Evolutionary conservation across 2,113 vertebrate genomes (phyloP).

Genomic region (Varanus salvator): DNA sequence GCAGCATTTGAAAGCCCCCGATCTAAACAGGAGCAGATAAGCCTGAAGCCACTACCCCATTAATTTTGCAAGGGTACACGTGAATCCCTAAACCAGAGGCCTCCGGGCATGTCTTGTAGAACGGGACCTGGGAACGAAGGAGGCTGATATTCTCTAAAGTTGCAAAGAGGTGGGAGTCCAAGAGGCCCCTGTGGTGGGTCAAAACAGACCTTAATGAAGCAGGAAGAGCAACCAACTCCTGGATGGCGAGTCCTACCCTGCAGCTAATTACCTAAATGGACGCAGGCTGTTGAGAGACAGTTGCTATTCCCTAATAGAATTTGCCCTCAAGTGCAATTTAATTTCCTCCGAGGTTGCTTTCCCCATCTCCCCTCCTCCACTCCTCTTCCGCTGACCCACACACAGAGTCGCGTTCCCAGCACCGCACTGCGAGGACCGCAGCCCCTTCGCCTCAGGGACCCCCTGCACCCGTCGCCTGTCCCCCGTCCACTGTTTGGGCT

Average conservation of each 20-base stretch:
- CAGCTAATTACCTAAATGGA: conserved; percentile 96
- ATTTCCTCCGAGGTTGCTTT: conserved; percentile 86
- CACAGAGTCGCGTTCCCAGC: conserved; percentile 65
- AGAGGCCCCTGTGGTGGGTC: background rate
- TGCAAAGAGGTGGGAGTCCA: background rate
- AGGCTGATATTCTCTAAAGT: background rate
- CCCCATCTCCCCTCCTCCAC: conserved; percentile 68
- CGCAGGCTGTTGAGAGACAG: conserved; percentile 86
- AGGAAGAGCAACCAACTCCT: background rate
- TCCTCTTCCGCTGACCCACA: conserved; percentile 59
- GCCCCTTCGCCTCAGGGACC: conserved; percentile 46
- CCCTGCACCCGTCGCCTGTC: background rate
- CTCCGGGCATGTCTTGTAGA: too few species aligned
- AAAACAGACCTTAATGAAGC: background rate
- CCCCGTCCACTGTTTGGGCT: background rate
- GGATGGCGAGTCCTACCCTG: conserved; percentile 53
- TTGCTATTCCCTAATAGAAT: conserved; percentile 96
- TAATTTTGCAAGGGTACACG: background rate
- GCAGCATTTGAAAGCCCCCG: background rate
- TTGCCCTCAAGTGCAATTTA: conserved; percentile 98
- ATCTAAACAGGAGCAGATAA: background rate
- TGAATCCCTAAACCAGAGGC: background rate
- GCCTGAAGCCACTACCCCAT: background rate
- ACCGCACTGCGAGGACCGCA: conserved; percentile 56
- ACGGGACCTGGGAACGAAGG: background rate